Evolutionary conservation across 2,797 vertebrate genomes (phyloP).

Genomic region (Kryptolebias ocellatus): DNA sequence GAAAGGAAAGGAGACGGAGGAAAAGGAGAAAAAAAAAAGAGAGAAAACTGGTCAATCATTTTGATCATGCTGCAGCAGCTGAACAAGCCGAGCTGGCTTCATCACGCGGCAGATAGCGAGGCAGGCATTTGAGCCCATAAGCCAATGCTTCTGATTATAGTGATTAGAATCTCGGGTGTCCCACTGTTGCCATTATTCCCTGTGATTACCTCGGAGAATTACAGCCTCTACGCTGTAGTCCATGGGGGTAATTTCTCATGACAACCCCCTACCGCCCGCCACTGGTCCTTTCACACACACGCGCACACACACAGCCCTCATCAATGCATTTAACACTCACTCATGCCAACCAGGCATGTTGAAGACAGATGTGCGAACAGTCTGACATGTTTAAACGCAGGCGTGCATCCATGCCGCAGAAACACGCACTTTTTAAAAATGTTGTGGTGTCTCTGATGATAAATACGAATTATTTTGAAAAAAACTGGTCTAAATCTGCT

Average conservation of each 20-base stretch:
- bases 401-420: not conserved
- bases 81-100: constrained; percentile 75
- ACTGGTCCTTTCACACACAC: constrained; percentile 64
- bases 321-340: constrained; percentile 44
- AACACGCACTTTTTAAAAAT: too few relatives aligned
- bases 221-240: constrained; percentile 73
- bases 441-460: too few relatives aligned
- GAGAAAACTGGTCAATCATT: constrained; percentile 71
- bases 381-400: constrained; percentile 29
- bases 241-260: constrained; percentile 78
- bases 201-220: constrained; percentile 82
- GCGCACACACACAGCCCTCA: constrained; percentile 39
- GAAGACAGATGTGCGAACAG: constrained; percentile 19
- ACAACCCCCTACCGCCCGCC: constrained; percentile 63
- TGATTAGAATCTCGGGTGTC: constrained; percentile 84
- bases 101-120: constrained; percentile 61
- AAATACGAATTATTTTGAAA: too few relatives aligned
- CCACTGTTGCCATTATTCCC: constrained; percentile 78
- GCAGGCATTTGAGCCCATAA: constrained; percentile 79
- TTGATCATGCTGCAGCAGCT: constrained; percentile 59
- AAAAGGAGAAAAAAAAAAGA: constrained; percentile 31
- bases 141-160: constrained; percentile 83
- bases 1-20: constrained; percentile 72
- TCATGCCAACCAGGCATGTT: constrained; percentile 37
- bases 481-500: too few relatives aligned